These are phyloP conservation scores for Drosophila cracens DNA, from an alignment of 2,888 invertebrate genomes.

Conservation along the genomic window DNA sequence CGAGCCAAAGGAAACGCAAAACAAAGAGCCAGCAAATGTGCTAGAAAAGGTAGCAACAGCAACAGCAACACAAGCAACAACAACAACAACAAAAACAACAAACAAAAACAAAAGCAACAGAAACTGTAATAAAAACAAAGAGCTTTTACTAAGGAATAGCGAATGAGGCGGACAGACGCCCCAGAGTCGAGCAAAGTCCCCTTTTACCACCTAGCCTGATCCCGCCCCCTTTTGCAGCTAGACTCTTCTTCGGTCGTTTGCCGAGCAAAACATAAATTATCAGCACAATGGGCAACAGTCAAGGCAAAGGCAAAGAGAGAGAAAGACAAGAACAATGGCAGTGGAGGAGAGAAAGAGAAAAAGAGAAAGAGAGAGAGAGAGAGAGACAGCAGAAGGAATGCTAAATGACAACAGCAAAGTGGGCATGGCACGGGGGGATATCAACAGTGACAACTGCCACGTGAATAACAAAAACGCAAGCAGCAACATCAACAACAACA, in stretches of 20 bases:
- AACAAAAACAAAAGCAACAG: conserved; percentile 27
- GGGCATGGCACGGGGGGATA: background rate
- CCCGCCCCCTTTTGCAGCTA: background rate
- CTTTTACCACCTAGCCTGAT: background rate
- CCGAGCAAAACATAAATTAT: conserved; percentile 64
- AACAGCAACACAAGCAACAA: conserved; percentile 3
- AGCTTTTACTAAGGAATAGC: conserved; percentile 29
- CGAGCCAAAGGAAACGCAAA: conserved; percentile 51
- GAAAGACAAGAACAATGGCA: background rate
- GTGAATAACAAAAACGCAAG: background rate
- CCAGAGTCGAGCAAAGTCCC: conserved; percentile 32
- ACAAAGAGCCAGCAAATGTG: conserved; percentile 48
- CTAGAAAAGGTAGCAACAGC: conserved; percentile 47
- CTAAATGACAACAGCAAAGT: conserved; percentile 35
- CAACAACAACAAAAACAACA: conserved; percentile 29
- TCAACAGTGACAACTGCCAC: conserved; percentile 7
- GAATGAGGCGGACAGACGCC: conserved; percentile 33
- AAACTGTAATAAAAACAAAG: conserved; percentile 33
- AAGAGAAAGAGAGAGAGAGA: background rate
- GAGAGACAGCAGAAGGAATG: conserved; percentile 25
- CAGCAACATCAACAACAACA: background rate
- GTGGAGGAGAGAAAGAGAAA: background rate
- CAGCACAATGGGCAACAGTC: conserved; percentile 66
- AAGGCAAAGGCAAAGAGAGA: conserved; percentile 44
- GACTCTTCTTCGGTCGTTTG: conserved; percentile 24